phyloP scores from a whole-genome alignment of 1,140 invertebrate genomes.

The Arion vulgaris region DNA sequence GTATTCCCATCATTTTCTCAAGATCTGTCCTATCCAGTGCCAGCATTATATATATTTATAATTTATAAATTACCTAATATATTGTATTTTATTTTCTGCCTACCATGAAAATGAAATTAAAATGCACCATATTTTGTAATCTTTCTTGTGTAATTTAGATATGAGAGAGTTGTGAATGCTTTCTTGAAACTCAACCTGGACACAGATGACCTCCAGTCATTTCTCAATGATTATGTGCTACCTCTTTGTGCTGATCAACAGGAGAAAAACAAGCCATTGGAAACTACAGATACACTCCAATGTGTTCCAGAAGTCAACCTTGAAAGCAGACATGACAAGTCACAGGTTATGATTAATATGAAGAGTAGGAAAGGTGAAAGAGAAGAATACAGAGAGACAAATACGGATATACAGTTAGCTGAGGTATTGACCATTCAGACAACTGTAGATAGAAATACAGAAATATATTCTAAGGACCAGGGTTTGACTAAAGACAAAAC shows the following conservation, averaged over 20 bases:
- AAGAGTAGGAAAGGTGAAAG: neutral
- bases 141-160: too few species aligned
- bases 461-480: neutral
- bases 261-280: neutral
- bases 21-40: too few species aligned
- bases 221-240: slow-evolving; percentile 63
- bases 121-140: too few species aligned
- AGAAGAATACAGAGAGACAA: neutral
- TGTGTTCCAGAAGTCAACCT: neutral
- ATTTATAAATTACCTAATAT: too few species aligned
- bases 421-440: neutral
- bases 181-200: slow-evolving; percentile 64
- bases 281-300: neutral
- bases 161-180: slow-evolving; percentile 54
- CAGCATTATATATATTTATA: too few species aligned
- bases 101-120: too few species aligned
- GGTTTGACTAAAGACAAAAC: neutral
- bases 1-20: too few species aligned
- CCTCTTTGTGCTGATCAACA: neutral
- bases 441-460: neutral
- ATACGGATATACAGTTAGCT: neutral
- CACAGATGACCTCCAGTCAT: slow-evolving; percentile 56
- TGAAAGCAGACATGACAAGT: neutral
- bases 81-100: too few species aligned
- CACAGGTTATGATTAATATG: neutral